Conservation (phyloP, 35 echinoderm and acorn worm species). For the Ophioderma brevispina region DNA sequence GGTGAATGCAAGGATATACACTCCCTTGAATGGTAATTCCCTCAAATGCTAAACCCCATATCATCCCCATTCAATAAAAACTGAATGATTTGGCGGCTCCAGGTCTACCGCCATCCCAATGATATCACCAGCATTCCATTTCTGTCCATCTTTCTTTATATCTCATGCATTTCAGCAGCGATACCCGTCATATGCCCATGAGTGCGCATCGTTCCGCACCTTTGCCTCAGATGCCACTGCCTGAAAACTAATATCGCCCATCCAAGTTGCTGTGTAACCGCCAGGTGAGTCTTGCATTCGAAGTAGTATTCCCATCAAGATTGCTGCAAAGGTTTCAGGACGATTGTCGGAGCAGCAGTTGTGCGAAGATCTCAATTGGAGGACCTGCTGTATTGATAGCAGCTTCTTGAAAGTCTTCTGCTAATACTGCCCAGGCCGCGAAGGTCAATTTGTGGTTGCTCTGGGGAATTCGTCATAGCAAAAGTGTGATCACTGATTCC, state of each 20-base stretch:
- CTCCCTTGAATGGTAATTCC: neutral
- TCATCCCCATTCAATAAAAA: constrained; percentile 9
- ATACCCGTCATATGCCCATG: neutral
- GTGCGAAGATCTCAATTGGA: neutral
- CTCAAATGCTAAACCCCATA: constrained; percentile 12
- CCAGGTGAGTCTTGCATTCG: constrained; percentile 27
- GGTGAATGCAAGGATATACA: neutral
- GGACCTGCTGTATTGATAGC: constrained; percentile 3
- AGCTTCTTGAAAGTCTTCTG: constrained; percentile 4
- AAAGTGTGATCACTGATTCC: too few species aligned
- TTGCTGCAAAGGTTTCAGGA: constrained; percentile 6
- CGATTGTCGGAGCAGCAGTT: constrained; percentile 7
- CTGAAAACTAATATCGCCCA: neutral
- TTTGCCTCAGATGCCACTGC: neutral
- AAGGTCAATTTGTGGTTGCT: too few species aligned
- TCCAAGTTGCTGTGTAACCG: constrained; percentile 3
- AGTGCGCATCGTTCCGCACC: neutral
- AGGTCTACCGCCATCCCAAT: neutral
- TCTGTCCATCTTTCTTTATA: neutral
- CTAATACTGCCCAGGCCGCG: neutral
- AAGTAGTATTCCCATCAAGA: neutral
- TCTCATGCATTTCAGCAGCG: neutral
- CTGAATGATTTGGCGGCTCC: constrained; percentile 2
- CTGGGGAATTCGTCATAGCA: too few species aligned
- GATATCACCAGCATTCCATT: constrained; percentile 4